Evolutionary conservation across 2,888 invertebrate genomes (phyloP), one percentile per base, ranked within the genome.

Genomic region (Andrena praecox): DNA sequence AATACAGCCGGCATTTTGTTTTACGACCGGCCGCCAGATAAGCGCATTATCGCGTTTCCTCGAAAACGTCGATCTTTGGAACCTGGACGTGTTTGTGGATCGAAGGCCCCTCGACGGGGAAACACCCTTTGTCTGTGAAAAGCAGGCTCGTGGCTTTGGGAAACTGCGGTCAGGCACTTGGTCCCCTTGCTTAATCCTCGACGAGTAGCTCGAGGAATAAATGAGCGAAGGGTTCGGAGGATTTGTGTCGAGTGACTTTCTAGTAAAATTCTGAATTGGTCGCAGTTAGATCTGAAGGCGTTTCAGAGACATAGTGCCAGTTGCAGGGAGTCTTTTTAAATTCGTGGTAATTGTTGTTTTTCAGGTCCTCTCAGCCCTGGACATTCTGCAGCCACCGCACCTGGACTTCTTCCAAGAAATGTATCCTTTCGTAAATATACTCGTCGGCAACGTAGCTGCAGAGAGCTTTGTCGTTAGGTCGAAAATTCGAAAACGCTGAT

Each of bases 381-480:
- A 99, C 95, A 99, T 99, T 94, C 96, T 99, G 92, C 99, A 99
- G 95, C 99, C 99, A 93, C 98, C 99, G 91, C 98, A 98, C 95
- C 96, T 99, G 95, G 99, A 99, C 95, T 99, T 99, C 96, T 99
- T 99, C 96, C 99, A 99, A 96, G 99, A 99, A 97, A 99, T 99
- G 99, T 99, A 98, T 97, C 97, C 97, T 98, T 97, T 97, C 86
- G 31, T 69, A 12, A 42, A 42, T 16, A 16, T 35, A 31, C 33
- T 2, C 1, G 1, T 7, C 3, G 1, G 27, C n/a, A 6, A 3
- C 10, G 6, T 16, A 27, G 27, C 6, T 4, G 3, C 10, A 29
- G 12, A 69, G 33, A 35, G 76, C 69, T 75, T 78, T 79, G 78
- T 67, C 54, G n/a, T 73, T 48, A 48, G 54, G n/a, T 24, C 10